These are phyloP conservation scores for Rotaria socialis DNA, from an alignment of 2,888 invertebrate genomes.

Conservation along the genomic window DNA sequence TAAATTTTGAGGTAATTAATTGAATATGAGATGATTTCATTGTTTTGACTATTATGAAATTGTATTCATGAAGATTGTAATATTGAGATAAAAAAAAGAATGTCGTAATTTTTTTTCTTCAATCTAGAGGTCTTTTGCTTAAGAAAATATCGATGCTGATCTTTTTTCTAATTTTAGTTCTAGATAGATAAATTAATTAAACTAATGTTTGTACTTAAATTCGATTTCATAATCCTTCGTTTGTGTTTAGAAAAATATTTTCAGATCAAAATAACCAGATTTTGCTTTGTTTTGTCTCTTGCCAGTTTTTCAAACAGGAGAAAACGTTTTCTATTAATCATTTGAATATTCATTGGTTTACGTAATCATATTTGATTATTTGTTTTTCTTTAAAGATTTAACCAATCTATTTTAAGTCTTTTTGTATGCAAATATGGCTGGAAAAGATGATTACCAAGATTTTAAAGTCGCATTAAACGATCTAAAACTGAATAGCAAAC, in stretches of 20 bases:
- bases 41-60: no score
- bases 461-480: conserved; percentile 69
- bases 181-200: no score
- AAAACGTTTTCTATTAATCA: neutral
- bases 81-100: no score
- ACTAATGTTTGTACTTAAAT: no score
- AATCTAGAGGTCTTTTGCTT: no score
- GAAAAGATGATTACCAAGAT: conserved; percentile 15
- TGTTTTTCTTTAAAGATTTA: neutral
- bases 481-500: conserved; percentile 90
- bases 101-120: no score
- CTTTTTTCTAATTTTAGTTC: no score
- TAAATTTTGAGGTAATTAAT: no score
- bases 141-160: no score
- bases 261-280: neutral
- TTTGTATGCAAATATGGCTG: neutral
- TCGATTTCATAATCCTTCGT: neutral
- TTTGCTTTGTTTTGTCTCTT: neutral
- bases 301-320: neutral
- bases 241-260: neutral
- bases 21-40: no score
- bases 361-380: neutral
- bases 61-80: no score
- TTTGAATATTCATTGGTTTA: neutral
- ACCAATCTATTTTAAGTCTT: neutral